Percentiles rank a stretch among this genome's conserved stretches.
Evolutionary conservation across 2,113 vertebrate genomes (phyloP).

Genomic region (Struthio camelus): DNA sequence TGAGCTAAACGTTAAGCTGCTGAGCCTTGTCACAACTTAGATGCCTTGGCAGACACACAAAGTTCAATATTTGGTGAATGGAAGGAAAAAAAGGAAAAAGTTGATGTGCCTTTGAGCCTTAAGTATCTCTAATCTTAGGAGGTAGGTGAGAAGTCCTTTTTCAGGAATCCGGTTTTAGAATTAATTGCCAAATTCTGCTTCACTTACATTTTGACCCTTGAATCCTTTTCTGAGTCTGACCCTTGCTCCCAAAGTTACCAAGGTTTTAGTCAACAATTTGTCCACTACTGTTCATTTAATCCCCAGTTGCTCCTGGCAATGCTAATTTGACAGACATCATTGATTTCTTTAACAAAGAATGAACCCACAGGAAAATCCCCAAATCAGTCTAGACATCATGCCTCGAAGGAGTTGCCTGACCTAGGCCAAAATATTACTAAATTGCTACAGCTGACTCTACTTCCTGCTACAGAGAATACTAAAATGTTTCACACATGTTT

Average conservation of each 20-base stretch:
- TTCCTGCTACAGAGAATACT: conserved; percentile 6
- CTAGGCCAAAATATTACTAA: conserved; percentile 43
- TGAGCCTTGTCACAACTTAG: neutral
- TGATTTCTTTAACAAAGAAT: conserved; percentile 36
- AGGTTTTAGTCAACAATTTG: conserved; percentile 30
- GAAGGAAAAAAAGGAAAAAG: neutral
- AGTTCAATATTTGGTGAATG: neutral
- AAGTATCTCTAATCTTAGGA: neutral
- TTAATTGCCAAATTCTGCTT: neutral
- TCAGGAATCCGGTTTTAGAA: neutral
- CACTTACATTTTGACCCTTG: neutral
- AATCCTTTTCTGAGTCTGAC: neutral
- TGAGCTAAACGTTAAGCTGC: neutral
- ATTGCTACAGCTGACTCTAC: conserved; percentile 53
- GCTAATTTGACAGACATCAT: conserved; percentile 35
- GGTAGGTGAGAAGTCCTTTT: neutral
- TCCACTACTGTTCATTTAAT: conserved; percentile 30
- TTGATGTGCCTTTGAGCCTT: neutral
- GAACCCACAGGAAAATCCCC: conserved; percentile 50
- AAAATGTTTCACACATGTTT: conserved; percentile 51
- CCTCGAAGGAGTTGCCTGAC: conserved; percentile 48
- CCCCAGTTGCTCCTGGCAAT: neutral
- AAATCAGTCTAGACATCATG: conserved; percentile 64
- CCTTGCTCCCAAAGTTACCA: neutral
- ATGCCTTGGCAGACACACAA: neutral